Evolutionary conservation across 2,113 vertebrate species (phyloP), one percentile per base, ranked within the genome.

Genomic region (Actinemys pallida): DNA sequence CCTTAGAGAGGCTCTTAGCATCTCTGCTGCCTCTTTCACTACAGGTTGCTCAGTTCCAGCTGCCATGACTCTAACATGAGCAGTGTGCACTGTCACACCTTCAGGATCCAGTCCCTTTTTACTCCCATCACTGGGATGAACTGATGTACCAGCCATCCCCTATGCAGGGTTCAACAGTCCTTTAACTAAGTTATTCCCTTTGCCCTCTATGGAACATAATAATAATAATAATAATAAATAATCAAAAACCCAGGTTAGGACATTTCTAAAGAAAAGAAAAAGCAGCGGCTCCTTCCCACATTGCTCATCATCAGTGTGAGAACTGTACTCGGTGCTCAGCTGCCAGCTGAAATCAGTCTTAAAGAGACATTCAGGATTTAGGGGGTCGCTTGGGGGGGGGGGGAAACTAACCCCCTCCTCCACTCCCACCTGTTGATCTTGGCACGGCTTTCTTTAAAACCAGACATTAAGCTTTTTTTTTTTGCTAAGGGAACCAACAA

Each of bases 351-450:
- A 90, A 83, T 20, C 82, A 65, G 14, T 29, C 87, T 47, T n/a
- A 57, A 82, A 12, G 16, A 59, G 39, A 22, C 86, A 47, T 69
- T 0, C 0, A 20, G 1, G 24, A 39, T 50, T 52, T 0, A 0
- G 83, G 86, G 42, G 47, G 39, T 57, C 16, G 69, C 53, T 1
- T 19, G 53, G n/a, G 16, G 17, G 16, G 53, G 53, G 22, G 52
- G 0, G 0, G 50, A 24, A 24, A 8, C 5, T 59, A 84, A 39
- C 20, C 5, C 5, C 13, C 10, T 5, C 59, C 76, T 54, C 62
- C n/a, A 62, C 62, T 89, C 84, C 83, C 4, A 0, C 65, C 79
- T 86, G 0, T 0, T 20, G 54, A n/a, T n/a, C 85, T 59, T 80
- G 57, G 57, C 9, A 56, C 12, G 2, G n/a, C 27, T 22, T 31